phyloP scores from a whole-genome alignment of 2,888 invertebrate species.

The Entomobrya multifasciata region DNA sequence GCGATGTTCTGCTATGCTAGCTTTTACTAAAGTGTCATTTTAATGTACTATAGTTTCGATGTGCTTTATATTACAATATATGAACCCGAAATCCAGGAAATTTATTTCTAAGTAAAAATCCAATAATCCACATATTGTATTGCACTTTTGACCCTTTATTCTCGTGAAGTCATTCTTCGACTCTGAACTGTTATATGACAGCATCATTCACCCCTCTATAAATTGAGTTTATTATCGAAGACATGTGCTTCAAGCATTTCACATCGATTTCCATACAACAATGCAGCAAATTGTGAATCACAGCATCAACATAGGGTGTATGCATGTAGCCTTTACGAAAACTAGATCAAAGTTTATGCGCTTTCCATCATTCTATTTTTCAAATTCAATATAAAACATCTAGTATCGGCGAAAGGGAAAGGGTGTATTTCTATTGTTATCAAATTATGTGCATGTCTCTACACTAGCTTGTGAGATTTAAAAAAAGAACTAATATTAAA shows the following conservation, averaged over 20 bases:
- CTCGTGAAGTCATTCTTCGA: background rate
- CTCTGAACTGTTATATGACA: background rate
- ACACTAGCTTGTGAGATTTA: no score
- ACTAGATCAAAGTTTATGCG: background rate
- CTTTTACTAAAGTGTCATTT: no score
- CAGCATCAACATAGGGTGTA: background rate
- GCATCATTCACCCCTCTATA: conserved; percentile 4
- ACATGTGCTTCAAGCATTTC: background rate
- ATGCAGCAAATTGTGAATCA: background rate
- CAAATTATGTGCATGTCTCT: background rate
- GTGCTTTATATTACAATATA: no score
- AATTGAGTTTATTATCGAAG: background rate
- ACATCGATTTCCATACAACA: background rate
- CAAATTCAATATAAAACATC: conserved; percentile 10
- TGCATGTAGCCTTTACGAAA: background rate
- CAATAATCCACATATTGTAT: background rate
- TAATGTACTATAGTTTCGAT: no score
- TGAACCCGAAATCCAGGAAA: no score
- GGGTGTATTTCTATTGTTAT: background rate
- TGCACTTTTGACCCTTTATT: background rate
- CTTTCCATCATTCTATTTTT: conserved; percentile 8
- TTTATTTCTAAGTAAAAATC: background rate
- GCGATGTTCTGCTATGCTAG: no score
- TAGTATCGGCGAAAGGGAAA: background rate
- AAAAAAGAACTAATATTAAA: no score